phyloP scores from a whole-genome alignment of 2,113 vertebrate genomes.

The Psophia crepitans region DNA sequence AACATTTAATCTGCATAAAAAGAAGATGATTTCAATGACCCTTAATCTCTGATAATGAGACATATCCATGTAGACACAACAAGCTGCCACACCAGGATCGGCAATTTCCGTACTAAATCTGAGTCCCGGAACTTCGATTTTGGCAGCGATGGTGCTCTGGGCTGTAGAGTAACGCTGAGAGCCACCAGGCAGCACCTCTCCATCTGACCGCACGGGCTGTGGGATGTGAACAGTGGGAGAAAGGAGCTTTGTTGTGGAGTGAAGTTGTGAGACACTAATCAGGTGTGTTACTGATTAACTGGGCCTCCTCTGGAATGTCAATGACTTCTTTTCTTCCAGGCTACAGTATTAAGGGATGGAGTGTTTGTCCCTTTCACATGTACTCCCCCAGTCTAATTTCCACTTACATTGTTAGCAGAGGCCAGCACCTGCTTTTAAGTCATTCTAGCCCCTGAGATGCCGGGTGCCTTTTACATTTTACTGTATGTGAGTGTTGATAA shows the following conservation, averaged over 20 bases:
- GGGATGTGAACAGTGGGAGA: background rate
- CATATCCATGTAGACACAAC: background rate
- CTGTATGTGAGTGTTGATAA: background rate
- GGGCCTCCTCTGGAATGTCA: conserved; percentile 41
- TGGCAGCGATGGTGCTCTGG: rapidly evolving
- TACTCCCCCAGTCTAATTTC: background rate
- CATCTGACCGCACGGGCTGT: background rate
- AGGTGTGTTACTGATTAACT: conserved; percentile 68
- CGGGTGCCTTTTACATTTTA: background rate
- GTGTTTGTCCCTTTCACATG: background rate
- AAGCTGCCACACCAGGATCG: background rate
- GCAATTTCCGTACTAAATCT: background rate
- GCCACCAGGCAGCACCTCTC: background rate
- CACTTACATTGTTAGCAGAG: background rate
- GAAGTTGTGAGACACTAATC: conserved; percentile 12
- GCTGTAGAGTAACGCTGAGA: background rate
- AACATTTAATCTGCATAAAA: background rate
- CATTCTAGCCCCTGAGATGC: background rate
- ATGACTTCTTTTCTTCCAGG: conserved; percentile 21
- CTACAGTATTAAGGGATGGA: background rate
- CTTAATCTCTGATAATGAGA: conserved; percentile 17
- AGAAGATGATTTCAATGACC: background rate
- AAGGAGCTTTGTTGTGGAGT: background rate
- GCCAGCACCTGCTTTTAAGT: background rate
- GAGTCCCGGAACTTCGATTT: background rate